phyloP scores from a whole-genome alignment of 2,888 invertebrate genomes.

The Phyllotreta cruciferae region DNA sequence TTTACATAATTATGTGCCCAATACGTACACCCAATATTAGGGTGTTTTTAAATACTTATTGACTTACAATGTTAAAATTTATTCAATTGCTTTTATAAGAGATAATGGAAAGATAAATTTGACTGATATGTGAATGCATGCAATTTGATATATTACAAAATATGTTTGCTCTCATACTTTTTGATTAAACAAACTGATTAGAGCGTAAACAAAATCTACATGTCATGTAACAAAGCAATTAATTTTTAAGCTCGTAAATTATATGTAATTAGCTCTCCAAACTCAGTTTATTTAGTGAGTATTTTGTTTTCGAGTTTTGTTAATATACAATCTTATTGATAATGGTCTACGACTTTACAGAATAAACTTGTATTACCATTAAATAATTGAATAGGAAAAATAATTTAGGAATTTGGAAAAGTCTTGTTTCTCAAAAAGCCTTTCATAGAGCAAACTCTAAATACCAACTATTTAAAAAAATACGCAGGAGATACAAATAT shows the following conservation, averaged over 20 bases:
- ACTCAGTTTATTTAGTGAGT: too few species aligned
- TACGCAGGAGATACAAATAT: constrained; percentile 9
- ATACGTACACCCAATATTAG: constrained; percentile 15
- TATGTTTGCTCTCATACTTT: constrained; percentile 3
- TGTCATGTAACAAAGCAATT: too few species aligned
- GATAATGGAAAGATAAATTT: neutral
- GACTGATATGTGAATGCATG: constrained; percentile 28
- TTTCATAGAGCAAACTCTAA: neutral
- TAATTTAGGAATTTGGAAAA: too few species aligned
- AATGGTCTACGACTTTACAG: too few species aligned
- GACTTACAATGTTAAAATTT: constrained; percentile 19
- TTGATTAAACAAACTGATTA: neutral
- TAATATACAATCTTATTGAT: too few species aligned
- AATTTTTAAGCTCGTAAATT: too few species aligned
- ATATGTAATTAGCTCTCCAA: too few species aligned
- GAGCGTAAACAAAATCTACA: too few species aligned
- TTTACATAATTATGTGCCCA: constrained; percentile 33
- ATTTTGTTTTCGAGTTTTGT: too few species aligned
- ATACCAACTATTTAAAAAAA: constrained; percentile 25
- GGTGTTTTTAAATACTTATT: constrained; percentile 12
- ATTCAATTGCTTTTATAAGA: constrained; percentile 7
- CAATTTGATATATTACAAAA: constrained; percentile 16
- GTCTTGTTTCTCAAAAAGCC: neutral
- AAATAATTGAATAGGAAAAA: neutral
- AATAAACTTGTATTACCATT: too few species aligned